phyloP scores from a whole-genome alignment of 2,797 vertebrate genomes.

The Ctenopoma kingsleyae region DNA sequence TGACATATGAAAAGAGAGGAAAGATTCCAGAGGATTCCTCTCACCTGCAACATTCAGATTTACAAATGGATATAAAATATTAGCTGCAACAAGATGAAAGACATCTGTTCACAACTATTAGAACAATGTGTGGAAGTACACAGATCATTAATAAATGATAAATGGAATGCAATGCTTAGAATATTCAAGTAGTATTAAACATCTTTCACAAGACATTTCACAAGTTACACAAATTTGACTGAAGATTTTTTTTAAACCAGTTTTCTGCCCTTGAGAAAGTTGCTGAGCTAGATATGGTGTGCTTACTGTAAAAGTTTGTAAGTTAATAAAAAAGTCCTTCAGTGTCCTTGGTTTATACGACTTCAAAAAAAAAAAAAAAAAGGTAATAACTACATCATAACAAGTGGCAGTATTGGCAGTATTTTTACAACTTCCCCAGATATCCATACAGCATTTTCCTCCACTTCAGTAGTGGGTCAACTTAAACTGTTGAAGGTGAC shows the following conservation, averaged over 20 bases:
- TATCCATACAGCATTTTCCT: neutral
- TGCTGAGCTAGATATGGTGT: constrained; percentile 45
- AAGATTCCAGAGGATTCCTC: too few species aligned
- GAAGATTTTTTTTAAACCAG: constrained; percentile 28
- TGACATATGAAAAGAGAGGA: too few species aligned
- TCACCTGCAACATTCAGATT: neutral
- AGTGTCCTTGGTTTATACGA: constrained; percentile 16
- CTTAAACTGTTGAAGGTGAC: constrained; percentile 24
- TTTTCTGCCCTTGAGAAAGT: constrained; percentile 50
- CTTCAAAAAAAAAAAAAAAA: constrained; percentile 3
- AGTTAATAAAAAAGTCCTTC: constrained; percentile 51
- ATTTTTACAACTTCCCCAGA: constrained; percentile 3
- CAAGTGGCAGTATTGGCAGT: too few species aligned
- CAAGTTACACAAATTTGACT: constrained; percentile 25
- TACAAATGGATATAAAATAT: neutral
- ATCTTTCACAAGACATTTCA: constrained; percentile 1
- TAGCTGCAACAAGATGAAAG: neutral
- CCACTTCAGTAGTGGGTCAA: neutral
- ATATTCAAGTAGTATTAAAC: constrained; percentile 13
- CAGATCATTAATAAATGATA: neutral
- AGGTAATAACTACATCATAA: constrained; percentile 18
- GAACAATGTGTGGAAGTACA: neutral
- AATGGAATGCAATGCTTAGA: neutral
- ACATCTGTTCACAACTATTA: neutral
- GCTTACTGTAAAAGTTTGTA: constrained; percentile 54